These are phyloP conservation scores for Dermatemys mawii DNA, from an alignment of 2,113 vertebrate species.

Conservation along the genomic window DNA sequence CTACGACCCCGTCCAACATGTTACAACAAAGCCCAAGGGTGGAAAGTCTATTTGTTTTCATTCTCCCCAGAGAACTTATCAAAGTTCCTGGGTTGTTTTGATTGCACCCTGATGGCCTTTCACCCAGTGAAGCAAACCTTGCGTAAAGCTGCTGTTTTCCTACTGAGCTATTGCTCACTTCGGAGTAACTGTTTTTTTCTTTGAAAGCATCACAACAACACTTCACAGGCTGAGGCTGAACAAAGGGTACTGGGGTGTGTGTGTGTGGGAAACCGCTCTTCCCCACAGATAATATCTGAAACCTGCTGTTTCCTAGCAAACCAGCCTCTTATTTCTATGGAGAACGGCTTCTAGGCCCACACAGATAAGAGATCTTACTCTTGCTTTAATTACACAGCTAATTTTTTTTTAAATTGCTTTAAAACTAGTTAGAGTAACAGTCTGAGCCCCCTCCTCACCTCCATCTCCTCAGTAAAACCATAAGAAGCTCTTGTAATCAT, in stretches of 20 bases:
- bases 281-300: slow-evolving; percentile 4
- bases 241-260: neutral
- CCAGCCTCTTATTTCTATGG: neutral
- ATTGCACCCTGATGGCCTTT: slow-evolving; percentile 14
- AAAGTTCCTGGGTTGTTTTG: neutral
- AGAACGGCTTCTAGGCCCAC: neutral
- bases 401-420: neutral
- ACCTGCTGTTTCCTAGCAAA: slow-evolving; percentile 16
- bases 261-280: neutral
- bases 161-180: neutral
- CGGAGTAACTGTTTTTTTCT: neutral
- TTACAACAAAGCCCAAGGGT: neutral
- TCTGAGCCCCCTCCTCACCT: neutral
- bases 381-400: neutral
- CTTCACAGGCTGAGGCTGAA: slow-evolving; percentile 30
- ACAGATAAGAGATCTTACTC: neutral
- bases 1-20: slow-evolving; percentile 44
- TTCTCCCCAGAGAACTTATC: neutral
- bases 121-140: slow-evolving; percentile 18
- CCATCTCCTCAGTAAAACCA: neutral
- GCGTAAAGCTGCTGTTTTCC: neutral
- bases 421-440: neutral
- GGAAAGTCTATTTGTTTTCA: slow-evolving; percentile 56
- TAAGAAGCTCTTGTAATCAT: neutral
- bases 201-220: neutral